Conservation (phyloP, 2,113 vertebrate genomes). For the Gambusia holbrooki region DNA sequence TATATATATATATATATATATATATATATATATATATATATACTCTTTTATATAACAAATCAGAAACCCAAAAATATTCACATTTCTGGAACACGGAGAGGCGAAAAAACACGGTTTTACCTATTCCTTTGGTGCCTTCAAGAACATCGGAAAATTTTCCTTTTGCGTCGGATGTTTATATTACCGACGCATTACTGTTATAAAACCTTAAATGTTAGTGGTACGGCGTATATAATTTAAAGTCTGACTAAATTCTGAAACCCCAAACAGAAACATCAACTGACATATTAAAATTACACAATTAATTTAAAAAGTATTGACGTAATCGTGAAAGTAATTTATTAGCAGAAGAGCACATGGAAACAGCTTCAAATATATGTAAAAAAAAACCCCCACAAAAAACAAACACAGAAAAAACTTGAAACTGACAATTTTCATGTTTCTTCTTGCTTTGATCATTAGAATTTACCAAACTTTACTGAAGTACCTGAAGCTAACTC, state of each 20-base stretch:
- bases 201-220: neutral
- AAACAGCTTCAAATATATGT: neutral
- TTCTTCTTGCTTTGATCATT: accelerated
- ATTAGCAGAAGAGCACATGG: neutral
- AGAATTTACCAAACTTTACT: constrained; percentile 6
- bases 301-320: neutral
- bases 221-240: neutral
- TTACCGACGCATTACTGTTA: neutral
- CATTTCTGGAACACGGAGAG: too few relatives aligned
- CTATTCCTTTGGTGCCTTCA: too few relatives aligned
- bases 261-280: neutral
- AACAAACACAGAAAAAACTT: too few relatives aligned
- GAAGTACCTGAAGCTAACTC: constrained; percentile 30
- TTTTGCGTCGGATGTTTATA: neutral
- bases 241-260: neutral
- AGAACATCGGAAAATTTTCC: too few relatives aligned
- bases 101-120: too few relatives aligned
- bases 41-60: too few relatives aligned
- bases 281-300: neutral
- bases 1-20: too few relatives aligned
- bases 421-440: neutral
- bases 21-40: too few relatives aligned
- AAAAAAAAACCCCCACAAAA: too few relatives aligned
- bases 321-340: neutral
- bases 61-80: too few relatives aligned